Conservation (phyloP, 2,113 vertebrate genomes). For the Lampris megalopsis region DNA sequence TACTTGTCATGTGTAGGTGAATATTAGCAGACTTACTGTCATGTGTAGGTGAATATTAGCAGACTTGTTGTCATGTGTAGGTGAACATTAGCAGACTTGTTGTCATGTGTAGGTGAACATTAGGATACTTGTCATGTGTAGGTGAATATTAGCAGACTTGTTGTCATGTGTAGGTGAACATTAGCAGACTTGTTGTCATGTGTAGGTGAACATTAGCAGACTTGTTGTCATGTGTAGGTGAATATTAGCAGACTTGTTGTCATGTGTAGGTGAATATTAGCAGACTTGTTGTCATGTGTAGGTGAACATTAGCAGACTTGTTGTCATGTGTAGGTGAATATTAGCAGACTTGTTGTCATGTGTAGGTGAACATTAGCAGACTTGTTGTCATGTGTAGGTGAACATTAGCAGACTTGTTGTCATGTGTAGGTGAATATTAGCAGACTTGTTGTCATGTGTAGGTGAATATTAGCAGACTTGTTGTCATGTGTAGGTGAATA, state of each 20-base stretch:
- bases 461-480: no score
- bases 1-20: no score
- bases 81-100: neutral
- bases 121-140: no score
- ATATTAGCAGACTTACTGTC: no score
- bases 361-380: constrained; percentile 83
- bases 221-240: constrained; percentile 63
- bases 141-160: no score
- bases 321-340: neutral
- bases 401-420: no score
- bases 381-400: no score
- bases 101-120: constrained; percentile 77
- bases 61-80: neutral
- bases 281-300: no score
- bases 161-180: no score
- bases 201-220: no score
- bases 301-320: neutral
- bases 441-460: neutral
- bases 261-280: no score
- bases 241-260: no score
- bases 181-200: neutral
- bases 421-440: neutral
- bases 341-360: neutral
- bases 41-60: neutral
- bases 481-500: constrained; percentile 73